Percentiles rank a stretch among this genome's conserved stretches.
Conservation (phyloP, 2,113 vertebrate genomes). For the Ailuropoda melanoleuca region DNA sequence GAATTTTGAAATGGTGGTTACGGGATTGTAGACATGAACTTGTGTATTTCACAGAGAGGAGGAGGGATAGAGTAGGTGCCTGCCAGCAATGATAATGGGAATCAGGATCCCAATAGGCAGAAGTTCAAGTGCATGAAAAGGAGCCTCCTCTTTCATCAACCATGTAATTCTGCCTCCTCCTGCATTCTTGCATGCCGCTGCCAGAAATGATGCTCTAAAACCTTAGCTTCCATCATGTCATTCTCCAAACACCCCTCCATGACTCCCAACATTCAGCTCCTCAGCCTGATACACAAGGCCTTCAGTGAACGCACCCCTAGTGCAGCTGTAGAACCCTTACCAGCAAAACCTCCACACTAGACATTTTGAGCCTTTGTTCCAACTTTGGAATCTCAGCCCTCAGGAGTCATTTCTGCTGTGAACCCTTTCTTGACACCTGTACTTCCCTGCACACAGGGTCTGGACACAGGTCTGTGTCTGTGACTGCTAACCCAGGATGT, state of each 20-base stretch:
- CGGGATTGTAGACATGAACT: not conserved
- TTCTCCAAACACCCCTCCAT: not conserved
- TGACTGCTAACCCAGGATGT: not conserved
- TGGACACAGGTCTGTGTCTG: not conserved
- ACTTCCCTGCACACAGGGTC: not conserved
- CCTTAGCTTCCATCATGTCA: no score
- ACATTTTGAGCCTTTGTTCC: not conserved
- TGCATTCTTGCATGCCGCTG: not conserved
- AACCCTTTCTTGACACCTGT: not conserved
- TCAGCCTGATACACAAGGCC: not conserved
- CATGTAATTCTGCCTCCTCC: not conserved
- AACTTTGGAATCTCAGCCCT: not conserved
- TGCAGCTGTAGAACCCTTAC: not conserved
- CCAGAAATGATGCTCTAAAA: not conserved
- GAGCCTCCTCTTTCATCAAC: not conserved
- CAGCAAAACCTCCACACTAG: not conserved
- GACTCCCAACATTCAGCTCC: not conserved
- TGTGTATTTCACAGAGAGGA: not conserved
- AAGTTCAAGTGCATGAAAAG: not conserved
- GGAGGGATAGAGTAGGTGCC: not conserved
- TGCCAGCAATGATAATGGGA: not conserved
- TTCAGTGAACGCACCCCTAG: not conserved
- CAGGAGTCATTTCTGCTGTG: not conserved
- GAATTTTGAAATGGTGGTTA: not conserved
- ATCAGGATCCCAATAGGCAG: not conserved